phyloP scores from a whole-genome alignment of 2,113 vertebrate genomes.

The Pogonocichla stellata region DNA sequence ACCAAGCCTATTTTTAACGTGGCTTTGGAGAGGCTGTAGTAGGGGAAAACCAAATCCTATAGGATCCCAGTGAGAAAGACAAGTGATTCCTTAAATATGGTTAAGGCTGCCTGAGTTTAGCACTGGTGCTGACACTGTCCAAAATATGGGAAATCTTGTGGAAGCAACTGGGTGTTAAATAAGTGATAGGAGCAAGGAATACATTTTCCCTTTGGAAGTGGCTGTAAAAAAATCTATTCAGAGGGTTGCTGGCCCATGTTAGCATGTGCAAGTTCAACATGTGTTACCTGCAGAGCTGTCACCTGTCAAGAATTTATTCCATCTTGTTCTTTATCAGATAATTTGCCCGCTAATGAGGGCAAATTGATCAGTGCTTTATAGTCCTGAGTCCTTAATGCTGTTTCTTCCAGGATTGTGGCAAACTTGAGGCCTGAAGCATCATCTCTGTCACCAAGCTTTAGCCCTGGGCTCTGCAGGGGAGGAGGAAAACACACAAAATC shows the following conservation, averaged over 20 bases:
- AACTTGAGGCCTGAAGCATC: neutral
- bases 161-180: neutral
- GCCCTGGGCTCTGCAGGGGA: neutral
- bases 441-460: neutral
- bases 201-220: neutral
- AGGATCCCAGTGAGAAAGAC: constrained; percentile 61
- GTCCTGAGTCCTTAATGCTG: neutral
- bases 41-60: constrained; percentile 47
- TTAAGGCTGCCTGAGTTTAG: constrained; percentile 1
- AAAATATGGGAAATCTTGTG: neutral
- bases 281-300: neutral
- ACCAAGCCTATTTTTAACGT: constrained; percentile 68
- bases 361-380: neutral
- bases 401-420: neutral
- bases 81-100: constrained; percentile 58
- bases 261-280: rapidly evolving
- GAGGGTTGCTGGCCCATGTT: no score
- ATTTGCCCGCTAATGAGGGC: neutral
- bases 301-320: neutral
- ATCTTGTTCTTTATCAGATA: neutral
- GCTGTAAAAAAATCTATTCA: neutral
- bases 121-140: neutral
- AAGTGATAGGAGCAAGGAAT: neutral
- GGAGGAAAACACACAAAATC: neutral
- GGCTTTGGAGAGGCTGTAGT: constrained; percentile 53